phyloP scores from a whole-genome alignment of 2,797 vertebrate genomes.

The Esox lucius region DNA sequence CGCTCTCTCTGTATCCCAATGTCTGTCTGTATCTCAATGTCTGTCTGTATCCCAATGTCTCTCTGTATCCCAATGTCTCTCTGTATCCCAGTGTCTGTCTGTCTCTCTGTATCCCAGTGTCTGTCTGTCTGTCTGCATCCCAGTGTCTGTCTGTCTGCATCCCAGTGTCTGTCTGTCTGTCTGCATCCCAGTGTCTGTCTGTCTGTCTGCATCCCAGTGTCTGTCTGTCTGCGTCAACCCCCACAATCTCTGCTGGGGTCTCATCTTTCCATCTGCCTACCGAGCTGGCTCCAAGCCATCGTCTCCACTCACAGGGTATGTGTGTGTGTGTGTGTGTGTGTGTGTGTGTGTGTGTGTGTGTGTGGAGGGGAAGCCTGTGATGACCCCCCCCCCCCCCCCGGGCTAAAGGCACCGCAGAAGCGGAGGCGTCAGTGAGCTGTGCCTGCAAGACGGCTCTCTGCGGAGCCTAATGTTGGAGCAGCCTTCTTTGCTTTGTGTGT shows the following conservation, averaged over 20 bases:
- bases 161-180: no score
- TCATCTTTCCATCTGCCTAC: conserved; percentile 69
- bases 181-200: not conserved
- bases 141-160: not conserved
- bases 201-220: not conserved
- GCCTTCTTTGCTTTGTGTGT: not conserved
- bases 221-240: conserved; percentile 20
- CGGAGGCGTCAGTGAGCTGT: conserved; percentile 20
- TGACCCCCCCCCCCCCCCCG: not conserved
- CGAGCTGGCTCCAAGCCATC: conserved; percentile 13
- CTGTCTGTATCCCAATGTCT: not conserved
- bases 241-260: conserved; percentile 49
- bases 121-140: no score
- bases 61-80: no score
- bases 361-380: conserved; percentile 38
- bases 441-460: not conserved
- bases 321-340: no score
- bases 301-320: conserved; percentile 15
- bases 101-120: not conserved
- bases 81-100: not conserved
- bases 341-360: not conserved
- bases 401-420: not conserved
- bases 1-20: not conserved
- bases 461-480: not conserved
- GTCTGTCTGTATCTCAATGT: not conserved